phyloP scores from a whole-genome alignment of 2,888 invertebrate genomes.

The Apodemia duryi region DNA sequence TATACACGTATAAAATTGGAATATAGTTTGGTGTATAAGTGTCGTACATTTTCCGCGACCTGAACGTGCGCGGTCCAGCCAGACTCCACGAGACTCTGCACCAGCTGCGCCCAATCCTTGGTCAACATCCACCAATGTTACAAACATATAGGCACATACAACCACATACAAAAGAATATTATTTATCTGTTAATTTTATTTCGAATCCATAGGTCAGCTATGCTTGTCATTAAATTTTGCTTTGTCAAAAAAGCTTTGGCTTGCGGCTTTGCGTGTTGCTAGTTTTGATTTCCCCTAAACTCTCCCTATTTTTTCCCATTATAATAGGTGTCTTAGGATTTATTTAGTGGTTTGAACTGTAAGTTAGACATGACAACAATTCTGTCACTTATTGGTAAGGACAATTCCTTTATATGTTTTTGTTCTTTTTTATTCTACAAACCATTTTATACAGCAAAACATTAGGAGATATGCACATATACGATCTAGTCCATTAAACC shows the following conservation, averaged over 20 bases:
- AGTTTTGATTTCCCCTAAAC: too few species aligned
- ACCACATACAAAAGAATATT: conserved; percentile 25
- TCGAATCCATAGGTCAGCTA: neutral
- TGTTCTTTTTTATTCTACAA: too few species aligned
- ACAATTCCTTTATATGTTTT: too few species aligned
- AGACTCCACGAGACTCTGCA: conserved; percentile 91
- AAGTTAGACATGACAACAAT: too few species aligned
- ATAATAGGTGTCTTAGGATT: too few species aligned
- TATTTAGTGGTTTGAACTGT: too few species aligned
- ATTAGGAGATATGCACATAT: too few species aligned
- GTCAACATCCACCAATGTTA: conserved; percentile 73
- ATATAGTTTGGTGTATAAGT: conserved; percentile 30
- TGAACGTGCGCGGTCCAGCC: conserved; percentile 90
- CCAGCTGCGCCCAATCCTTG: conserved; percentile 92
- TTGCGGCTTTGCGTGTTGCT: neutral
- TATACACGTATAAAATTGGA: conserved; percentile 12
- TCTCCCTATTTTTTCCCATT: too few species aligned
- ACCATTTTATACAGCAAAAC: too few species aligned
- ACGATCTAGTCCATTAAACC: too few species aligned
- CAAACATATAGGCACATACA: conserved; percentile 46
- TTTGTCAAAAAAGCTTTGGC: neutral
- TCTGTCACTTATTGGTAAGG: too few species aligned
- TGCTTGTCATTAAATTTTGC: neutral
- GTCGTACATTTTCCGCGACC: conserved; percentile 82
- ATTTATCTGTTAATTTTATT: conserved; percentile 21